Percentiles rank a stretch among this genome's conserved stretches.
These are phyloP conservation scores for Meliscaeva auricollis DNA, from an alignment of 2,888 invertebrate species.

Conservation along the genomic window DNA sequence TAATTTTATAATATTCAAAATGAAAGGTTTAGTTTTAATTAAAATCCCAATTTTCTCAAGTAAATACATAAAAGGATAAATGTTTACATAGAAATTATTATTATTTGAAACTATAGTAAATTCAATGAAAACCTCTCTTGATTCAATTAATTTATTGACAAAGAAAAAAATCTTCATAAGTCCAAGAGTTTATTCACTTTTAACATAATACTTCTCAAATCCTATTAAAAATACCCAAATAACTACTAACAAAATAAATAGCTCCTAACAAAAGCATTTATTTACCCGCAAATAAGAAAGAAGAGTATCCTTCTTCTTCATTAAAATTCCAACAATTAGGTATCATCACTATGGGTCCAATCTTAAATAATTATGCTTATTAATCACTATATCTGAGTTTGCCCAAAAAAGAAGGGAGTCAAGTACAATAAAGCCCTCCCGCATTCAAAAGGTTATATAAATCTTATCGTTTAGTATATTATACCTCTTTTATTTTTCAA, in stretches of 20 bases:
- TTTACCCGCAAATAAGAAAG: background rate
- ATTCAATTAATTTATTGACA: no score
- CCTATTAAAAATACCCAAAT: background rate
- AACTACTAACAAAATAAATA: background rate
- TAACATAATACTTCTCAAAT: no score
- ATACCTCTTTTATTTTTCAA: background rate
- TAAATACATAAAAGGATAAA: no score
- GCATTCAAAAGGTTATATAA: background rate
- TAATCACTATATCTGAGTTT: background rate
- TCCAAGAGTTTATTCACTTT: no score
- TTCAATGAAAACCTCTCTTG: no score
- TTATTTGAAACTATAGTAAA: no score
- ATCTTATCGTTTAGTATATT: background rate
- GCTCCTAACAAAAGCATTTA: background rate
- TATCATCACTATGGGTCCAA: background rate
- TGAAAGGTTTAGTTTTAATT: no score
- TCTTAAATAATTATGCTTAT: background rate
- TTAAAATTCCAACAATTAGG: slow-evolving; percentile 16
- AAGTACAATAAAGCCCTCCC: background rate
- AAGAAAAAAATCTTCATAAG: no score
- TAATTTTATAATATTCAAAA: no score
- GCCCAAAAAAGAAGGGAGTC: background rate
- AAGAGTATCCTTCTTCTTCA: background rate
- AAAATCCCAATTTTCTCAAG: no score
- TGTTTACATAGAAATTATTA: no score